A percentile compares a stretch with the other conserved stretches of the same genome.
Evolutionary conservation across 2,797 vertebrate genomes (phyloP).

Genomic region (Carduelis carduelis): DNA sequence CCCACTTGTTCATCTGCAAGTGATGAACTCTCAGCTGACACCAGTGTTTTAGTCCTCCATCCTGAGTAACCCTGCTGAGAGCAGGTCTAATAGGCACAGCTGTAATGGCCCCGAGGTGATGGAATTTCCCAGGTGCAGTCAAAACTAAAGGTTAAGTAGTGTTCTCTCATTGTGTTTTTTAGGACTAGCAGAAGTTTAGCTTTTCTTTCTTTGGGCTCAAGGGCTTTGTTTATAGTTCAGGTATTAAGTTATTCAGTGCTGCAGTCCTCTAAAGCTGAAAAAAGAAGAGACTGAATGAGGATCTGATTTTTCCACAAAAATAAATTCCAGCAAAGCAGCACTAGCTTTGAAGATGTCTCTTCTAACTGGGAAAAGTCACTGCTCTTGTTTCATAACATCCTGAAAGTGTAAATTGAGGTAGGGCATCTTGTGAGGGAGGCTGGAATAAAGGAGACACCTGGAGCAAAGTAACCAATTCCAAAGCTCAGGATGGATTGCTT

Average conservation of each 20-base stretch:
- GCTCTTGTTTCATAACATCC: background rate
- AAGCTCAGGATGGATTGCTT: background rate
- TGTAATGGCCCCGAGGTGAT: background rate
- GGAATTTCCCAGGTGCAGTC: slow-evolving; percentile 2
- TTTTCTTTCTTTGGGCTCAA: background rate
- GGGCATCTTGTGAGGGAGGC: background rate
- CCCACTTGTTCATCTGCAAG: slow-evolving; percentile 15
- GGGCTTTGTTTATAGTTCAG: background rate
- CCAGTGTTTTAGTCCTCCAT: background rate
- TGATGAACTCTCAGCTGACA: slow-evolving; percentile 34
- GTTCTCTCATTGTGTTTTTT: slow-evolving; percentile 12
- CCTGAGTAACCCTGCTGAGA: slow-evolving; percentile 15
- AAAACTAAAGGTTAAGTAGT: slow-evolving; percentile 26
- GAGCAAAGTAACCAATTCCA: background rate
- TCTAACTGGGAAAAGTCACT: background rate
- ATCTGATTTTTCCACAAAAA: background rate
- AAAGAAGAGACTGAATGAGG: background rate
- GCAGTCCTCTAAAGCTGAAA: background rate
- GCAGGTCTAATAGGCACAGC: background rate
- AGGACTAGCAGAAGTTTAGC: background rate
- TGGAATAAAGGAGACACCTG: background rate
- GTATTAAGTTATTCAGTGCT: background rate
- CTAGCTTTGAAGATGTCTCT: background rate
- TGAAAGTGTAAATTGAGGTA: background rate
- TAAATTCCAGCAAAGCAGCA: background rate